A percentile compares a stretch with the other conserved stretches of the same genome.
Conservation (phyloP, 2,888 invertebrate species). For the Drosophila emarginata region DNA sequence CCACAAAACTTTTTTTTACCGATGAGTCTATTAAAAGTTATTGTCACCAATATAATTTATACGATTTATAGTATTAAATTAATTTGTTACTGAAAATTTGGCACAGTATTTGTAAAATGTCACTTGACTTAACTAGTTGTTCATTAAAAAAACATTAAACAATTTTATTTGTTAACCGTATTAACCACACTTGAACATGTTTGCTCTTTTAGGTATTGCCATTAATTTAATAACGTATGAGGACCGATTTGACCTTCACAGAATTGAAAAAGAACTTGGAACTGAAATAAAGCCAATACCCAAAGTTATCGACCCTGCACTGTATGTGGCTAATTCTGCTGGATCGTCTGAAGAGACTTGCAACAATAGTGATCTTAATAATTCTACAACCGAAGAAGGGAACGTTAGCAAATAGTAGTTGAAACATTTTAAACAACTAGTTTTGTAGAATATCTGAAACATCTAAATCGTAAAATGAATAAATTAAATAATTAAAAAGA, state of each 20-base stretch:
- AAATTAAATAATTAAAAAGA: conserved; percentile 45
- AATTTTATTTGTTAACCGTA: no score
- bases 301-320: conserved; percentile 98
- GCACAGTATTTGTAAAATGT: no score
- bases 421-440: conserved; percentile 41
- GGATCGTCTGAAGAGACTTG: conserved; percentile 65
- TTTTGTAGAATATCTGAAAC: conserved; percentile 56
- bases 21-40: no score
- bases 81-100: no score
- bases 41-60: no score
- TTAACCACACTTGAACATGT: no score
- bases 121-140: no score
- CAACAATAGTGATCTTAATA: conserved; percentile 80
- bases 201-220: conserved; percentile 90
- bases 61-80: no score
- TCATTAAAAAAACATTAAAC: no score
- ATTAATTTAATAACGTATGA: conserved; percentile 99
- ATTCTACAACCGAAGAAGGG: conserved; percentile 81
- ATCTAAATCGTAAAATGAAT: conserved; percentile 63
- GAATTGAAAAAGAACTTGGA: conserved; percentile 99
- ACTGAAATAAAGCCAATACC: conserved; percentile 99
- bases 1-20: no score
- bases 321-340: conserved; percentile 93
- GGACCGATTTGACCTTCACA: conserved; percentile 97
- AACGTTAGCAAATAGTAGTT: conserved; percentile 82